These are phyloP conservation scores for fruit fly (Drosophila melanogaster) DNA, from an alignment of 1,140 invertebrate species.

Conservation along the genomic window Release_6_plus_ISO1_MT NT_033779.5:11823501-11824000, in stretches of 20 bases:
- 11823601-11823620: too few relatives aligned
- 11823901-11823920: neutral
- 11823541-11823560: neutral
- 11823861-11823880: conserved; percentile 55
- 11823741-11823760: conserved; percentile 21
- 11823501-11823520: conserved; percentile 29
- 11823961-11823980: conserved; percentile 82
- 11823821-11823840: conserved; percentile 36
- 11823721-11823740: conserved; percentile 1
- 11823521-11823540: neutral
- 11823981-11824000: conserved; percentile 69
- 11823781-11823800: conserved; percentile 44
- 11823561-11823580: too few relatives aligned
- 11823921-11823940: conserved; percentile 1
- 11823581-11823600: too few relatives aligned
- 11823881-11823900: conserved; percentile 42
- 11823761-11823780: conserved; percentile 48
- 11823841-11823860: conserved; percentile 38
- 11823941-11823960: conserved; percentile 75
- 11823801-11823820: conserved; percentile 36
- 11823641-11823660: too few relatives aligned
- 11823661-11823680: too few relatives aligned
- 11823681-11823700: too few relatives aligned
- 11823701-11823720: neutral
- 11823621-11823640: too few relatives aligned